These are phyloP conservation scores for Palythoa grandiflora DNA, from an alignment of 92 coral and sea anemone genomes.

Conservation along the genomic window DNA sequence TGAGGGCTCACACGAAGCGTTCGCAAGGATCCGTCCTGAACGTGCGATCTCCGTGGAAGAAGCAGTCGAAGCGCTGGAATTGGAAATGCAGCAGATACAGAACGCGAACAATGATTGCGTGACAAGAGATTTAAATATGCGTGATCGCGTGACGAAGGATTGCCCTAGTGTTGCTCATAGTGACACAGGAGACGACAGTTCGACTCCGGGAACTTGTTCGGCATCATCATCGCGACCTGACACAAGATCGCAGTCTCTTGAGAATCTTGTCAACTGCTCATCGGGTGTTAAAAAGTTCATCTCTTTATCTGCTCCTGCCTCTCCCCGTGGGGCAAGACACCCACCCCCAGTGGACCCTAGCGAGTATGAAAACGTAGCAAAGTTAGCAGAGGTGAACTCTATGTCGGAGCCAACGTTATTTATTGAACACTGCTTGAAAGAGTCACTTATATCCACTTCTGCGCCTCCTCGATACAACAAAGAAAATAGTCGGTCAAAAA, in stretches of 20 bases:
- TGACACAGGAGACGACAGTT: constrained; percentile 10
- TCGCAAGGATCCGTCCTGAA: constrained; percentile 31
- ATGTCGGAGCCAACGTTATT: constrained; percentile 94
- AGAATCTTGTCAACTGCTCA: constrained; percentile 46
- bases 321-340: constrained; percentile 98
- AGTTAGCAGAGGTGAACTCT: constrained; percentile 67
- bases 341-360: constrained; percentile 72
- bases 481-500: constrained; percentile 49
- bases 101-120: constrained; percentile 15
- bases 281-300: constrained; percentile 32
- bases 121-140: constrained; percentile 7
- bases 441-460: constrained; percentile 15
- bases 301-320: constrained; percentile 95
- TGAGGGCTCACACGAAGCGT: constrained; percentile 36
- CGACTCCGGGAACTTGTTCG: constrained; percentile 44
- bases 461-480: constrained; percentile 49
- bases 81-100: constrained; percentile 43
- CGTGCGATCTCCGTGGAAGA: constrained; percentile 78
- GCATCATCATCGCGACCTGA: constrained; percentile 65
- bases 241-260: constrained; percentile 76
- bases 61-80: constrained; percentile 87
- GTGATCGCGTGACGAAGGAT: constrained; percentile 46
- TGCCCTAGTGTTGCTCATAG: constrained; percentile 6
- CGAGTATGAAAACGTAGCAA: constrained; percentile 66
- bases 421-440: constrained; percentile 60